phyloP scores from a whole-genome alignment of 2,797 vertebrate species.

The Leptoclinus maculatus region DNA sequence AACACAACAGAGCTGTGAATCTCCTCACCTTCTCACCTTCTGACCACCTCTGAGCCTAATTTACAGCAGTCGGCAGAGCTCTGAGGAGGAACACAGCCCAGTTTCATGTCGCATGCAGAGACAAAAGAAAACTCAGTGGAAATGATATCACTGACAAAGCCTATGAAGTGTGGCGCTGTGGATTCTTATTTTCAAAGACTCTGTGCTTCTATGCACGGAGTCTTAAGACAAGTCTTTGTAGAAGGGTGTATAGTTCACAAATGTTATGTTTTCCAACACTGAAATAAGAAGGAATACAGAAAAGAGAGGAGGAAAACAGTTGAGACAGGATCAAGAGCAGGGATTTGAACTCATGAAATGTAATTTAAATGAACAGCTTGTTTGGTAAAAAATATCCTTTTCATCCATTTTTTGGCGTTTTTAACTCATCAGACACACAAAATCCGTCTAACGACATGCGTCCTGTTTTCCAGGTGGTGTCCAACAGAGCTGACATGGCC shows the following conservation, averaged over 20 bases:
- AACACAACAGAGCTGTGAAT: constrained; percentile 43
- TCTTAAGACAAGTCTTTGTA: neutral
- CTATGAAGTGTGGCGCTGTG: neutral
- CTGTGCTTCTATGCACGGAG: neutral
- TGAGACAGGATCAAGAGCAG: neutral
- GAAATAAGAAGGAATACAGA: neutral
- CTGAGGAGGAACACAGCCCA: constrained; percentile 3
- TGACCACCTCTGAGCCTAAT: constrained; percentile 47
- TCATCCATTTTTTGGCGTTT: neutral
- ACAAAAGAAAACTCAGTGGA: neutral
- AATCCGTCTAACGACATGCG: neutral
- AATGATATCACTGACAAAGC: neutral
- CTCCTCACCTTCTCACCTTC: constrained; percentile 40
- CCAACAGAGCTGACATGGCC: constrained; percentile 92
- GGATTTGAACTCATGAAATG: neutral
- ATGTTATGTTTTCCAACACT: neutral
- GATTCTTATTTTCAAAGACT: constrained; percentile 8
- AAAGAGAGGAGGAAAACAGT: neutral
- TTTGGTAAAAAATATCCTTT: neutral
- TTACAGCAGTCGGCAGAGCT: constrained; percentile 44
- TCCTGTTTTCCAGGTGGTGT: constrained; percentile 87
- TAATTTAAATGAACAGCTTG: neutral
- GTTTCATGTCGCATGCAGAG: neutral
- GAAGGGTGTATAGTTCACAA: neutral
- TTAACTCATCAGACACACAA: neutral